Evolutionary conservation across 2,797 vertebrate genomes (phyloP), one percentile per base, ranked within the genome.

Genomic region (Sciaenops ocellatus): DNA sequence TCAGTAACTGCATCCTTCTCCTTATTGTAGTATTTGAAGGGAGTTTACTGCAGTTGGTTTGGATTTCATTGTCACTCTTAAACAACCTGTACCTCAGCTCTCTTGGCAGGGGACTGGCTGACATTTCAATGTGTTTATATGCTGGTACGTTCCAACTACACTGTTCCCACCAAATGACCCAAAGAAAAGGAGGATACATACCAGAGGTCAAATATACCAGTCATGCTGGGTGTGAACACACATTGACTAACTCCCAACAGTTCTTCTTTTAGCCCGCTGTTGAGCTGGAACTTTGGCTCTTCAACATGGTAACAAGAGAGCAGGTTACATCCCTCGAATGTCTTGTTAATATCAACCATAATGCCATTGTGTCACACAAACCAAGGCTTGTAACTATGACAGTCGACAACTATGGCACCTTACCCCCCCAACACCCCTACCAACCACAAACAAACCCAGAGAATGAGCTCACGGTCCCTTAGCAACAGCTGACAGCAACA

Each of bases 371-470:
- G 63, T 76, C 83, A 62, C 64, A 73, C 64, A 87, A 60, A 83
- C 72, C 61, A 15, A 44, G 34, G 30, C 59, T 76, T 73, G 89
- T 92, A 83, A 85, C 89, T 82, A 89, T 90, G 83, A 84, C 87
- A 80, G 71, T 73, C 38, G 57, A 61, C 48, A 85, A 76, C 76
- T 41, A 65, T 64, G 69, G 48, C 80, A 74, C 63, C 59, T 44
- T 30, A 13, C 38, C 52, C 34, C 34, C 22, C 28, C 15, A 46
- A 24, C 64, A 20, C 24, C 67, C 74, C 75, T 71, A 56, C 75
- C 85, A 87, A 90, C 81, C 73, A 67, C 88, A 92, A 91, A 92
- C 90, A 92, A 80, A 89, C 60, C 64, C 59, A 61, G 62, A 77
- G 59, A 72, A 78, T 78, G 78, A 82, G 76, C 73, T 84, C 77